phyloP scores from a whole-genome alignment of 2,888 invertebrate genomes.

The Melikaiella ostensackeni region DNA sequence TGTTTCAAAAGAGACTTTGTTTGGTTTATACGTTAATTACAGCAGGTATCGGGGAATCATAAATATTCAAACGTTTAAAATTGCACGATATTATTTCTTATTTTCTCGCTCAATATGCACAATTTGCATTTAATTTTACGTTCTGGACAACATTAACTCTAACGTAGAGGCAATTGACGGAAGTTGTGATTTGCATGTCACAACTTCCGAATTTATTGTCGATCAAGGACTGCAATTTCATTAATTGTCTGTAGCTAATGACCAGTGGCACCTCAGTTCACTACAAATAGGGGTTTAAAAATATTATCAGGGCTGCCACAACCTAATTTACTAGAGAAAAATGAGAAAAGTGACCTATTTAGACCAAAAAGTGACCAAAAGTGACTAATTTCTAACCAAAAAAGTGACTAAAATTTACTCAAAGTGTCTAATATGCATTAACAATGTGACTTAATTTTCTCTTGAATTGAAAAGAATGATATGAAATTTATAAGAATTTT shows the following conservation, averaged over 20 bases:
- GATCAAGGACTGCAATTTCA: slow-evolving; percentile 10
- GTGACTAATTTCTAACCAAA: too few relatives aligned
- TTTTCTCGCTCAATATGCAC: slow-evolving; percentile 13
- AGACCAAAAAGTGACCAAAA: too few relatives aligned
- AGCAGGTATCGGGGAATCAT: neutral
- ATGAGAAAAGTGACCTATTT: too few relatives aligned
- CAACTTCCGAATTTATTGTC: slow-evolving; percentile 18
- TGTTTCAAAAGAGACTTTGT: slow-evolving; percentile 19
- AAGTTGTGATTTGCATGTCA: slow-evolving; percentile 33
- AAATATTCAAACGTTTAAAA: slow-evolving; percentile 32
- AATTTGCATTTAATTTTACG: slow-evolving; percentile 5
- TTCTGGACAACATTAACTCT: slow-evolving; percentile 22
- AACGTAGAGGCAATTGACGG: slow-evolving; percentile 14
- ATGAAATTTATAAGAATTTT: too few relatives aligned
- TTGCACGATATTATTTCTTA: slow-evolving; percentile 30
- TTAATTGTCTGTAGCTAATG: slow-evolving; percentile 8
- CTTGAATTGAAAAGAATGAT: too few relatives aligned
- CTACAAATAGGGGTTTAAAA: neutral
- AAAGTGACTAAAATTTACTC: too few relatives aligned
- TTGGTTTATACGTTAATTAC: slow-evolving; percentile 11
- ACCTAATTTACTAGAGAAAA: too few relatives aligned
- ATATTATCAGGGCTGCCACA: too few relatives aligned
- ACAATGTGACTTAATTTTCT: too few relatives aligned
- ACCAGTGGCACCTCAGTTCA: neutral
- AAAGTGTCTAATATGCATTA: too few relatives aligned